Evolutionary conservation across 2,113 vertebrate genomes (phyloP).

Genomic region (Ciconia stormi): DNA sequence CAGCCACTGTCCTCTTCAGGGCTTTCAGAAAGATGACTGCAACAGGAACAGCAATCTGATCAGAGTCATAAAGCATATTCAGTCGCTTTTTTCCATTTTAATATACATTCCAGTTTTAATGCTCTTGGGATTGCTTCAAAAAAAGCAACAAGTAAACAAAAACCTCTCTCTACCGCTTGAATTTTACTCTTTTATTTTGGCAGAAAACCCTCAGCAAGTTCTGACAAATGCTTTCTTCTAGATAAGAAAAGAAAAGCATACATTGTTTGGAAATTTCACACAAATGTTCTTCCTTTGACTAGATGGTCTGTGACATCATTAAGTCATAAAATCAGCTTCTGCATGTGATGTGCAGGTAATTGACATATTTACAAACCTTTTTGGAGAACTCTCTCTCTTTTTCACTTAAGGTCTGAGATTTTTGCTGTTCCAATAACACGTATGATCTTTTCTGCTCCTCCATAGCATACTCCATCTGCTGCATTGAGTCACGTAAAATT

Average conservation of each 20-base stretch:
- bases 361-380: constrained; percentile 78
- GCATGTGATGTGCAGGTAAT: background rate
- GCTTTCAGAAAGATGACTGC: background rate
- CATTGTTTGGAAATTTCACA: background rate
- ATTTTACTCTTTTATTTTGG: background rate
- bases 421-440: constrained; percentile 79
- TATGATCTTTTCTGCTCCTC: constrained; percentile 85
- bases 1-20: background rate
- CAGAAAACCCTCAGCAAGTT: background rate
- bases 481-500: constrained; percentile 89
- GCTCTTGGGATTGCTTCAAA: background rate
- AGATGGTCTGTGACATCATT: background rate
- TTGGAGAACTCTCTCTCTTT: constrained; percentile 88
- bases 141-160: background rate
- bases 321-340: background rate
- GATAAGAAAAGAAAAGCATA: background rate
- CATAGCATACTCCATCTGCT: constrained; percentile 78
- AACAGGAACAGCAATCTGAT: background rate
- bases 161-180: background rate
- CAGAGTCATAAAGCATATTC: background rate
- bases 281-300: background rate
- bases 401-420: constrained; percentile 77
- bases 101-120: background rate
- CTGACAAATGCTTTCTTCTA: background rate
- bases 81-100: background rate